Conservation (phyloP, 2,888 invertebrate species). For the Dioctria linearis region DNA sequence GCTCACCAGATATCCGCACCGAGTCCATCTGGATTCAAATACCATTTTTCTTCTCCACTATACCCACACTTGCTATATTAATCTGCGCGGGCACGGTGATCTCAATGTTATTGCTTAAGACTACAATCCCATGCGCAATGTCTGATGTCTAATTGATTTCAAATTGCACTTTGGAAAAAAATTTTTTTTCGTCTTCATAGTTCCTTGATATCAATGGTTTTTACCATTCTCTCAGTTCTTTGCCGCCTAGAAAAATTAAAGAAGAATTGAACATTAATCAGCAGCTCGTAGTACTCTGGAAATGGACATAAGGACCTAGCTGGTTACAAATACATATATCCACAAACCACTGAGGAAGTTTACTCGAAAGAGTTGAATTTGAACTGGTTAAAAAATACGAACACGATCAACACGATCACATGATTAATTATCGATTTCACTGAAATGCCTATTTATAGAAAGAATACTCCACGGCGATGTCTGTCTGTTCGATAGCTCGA, state of each 20-base stretch:
- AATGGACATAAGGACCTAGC: slow-evolving; percentile 17
- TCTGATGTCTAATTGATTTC: slow-evolving; percentile 53
- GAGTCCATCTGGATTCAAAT: not conserved
- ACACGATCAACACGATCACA: slow-evolving; percentile 55
- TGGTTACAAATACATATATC: not conserved
- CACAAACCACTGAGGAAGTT: slow-evolving; percentile 24
- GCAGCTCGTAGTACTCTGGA: slow-evolving; percentile 1
- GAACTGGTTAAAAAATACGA: slow-evolving; percentile 32
- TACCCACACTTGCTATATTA: not conserved
- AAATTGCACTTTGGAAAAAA: slow-evolving; percentile 42
- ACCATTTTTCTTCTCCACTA: not conserved
- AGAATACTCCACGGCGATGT: slow-evolving; percentile 12
- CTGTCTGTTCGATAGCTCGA: slow-evolving; percentile 21
- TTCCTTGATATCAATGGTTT: slow-evolving; percentile 3
- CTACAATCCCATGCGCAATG: slow-evolving; percentile 50
- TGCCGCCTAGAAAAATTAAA: slow-evolving; percentile 45
- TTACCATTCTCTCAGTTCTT: slow-evolving; percentile 26
- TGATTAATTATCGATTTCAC: slow-evolving; percentile 57
- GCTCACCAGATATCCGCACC: not conserved
- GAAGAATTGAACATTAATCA: slow-evolving; percentile 37
- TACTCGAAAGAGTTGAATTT: slow-evolving; percentile 16
- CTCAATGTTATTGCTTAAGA: slow-evolving; percentile 7
- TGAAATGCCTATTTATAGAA: slow-evolving; percentile 55
- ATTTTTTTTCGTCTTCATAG: slow-evolving; percentile 16
- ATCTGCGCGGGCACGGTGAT: not conserved